phyloP scores from a whole-genome alignment of 2,113 vertebrate species.

The Tetraodon nigroviridis region DNA sequence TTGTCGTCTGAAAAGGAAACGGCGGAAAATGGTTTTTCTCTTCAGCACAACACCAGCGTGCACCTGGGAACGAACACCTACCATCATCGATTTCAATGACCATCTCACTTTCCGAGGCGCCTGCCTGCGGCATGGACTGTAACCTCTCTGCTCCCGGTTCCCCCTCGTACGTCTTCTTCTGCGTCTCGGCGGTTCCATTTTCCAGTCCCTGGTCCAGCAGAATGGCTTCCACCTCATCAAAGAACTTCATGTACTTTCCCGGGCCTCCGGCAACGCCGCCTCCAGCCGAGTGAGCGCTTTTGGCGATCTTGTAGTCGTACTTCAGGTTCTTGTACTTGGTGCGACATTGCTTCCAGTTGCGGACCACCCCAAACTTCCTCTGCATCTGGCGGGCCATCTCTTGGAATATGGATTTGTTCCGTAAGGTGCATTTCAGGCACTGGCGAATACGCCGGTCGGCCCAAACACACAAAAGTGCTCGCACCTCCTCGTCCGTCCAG shows the following conservation, averaged over 20 bases:
- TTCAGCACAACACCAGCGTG: neutral
- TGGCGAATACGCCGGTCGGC: slow-evolving; percentile 79
- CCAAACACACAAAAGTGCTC: slow-evolving; percentile 82
- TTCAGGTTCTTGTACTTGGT: slow-evolving; percentile 93
- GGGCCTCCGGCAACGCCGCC: slow-evolving; percentile 60
- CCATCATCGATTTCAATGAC: slow-evolving; percentile 74
- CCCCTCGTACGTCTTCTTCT: slow-evolving; percentile 49
- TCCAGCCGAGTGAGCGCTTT: slow-evolving; percentile 65
- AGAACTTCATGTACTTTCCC: slow-evolving; percentile 86
- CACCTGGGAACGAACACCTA: slow-evolving; percentile 27
- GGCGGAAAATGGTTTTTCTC: neutral
- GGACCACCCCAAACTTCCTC: slow-evolving; percentile 78
- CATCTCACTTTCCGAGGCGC: slow-evolving; percentile 44
- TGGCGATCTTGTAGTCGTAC: slow-evolving; percentile 86
- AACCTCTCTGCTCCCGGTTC: slow-evolving; percentile 30
- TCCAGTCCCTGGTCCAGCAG: slow-evolving; percentile 75
- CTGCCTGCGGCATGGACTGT: slow-evolving; percentile 9
- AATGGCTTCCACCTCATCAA: slow-evolving; percentile 83
- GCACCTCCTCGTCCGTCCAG: slow-evolving; percentile 86
- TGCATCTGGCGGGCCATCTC: slow-evolving; percentile 85
- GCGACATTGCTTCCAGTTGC: slow-evolving; percentile 91
- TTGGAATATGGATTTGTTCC: slow-evolving; percentile 91
- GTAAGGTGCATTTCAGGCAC: slow-evolving; percentile 81
- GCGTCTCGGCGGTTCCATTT: slow-evolving; percentile 49
- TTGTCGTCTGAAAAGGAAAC: slow-evolving; percentile 55